Evolutionary conservation across 2,888 invertebrate genomes (phyloP), one percentile per base, ranked within the genome.

Genomic region (Dexiosoma caninum): DNA sequence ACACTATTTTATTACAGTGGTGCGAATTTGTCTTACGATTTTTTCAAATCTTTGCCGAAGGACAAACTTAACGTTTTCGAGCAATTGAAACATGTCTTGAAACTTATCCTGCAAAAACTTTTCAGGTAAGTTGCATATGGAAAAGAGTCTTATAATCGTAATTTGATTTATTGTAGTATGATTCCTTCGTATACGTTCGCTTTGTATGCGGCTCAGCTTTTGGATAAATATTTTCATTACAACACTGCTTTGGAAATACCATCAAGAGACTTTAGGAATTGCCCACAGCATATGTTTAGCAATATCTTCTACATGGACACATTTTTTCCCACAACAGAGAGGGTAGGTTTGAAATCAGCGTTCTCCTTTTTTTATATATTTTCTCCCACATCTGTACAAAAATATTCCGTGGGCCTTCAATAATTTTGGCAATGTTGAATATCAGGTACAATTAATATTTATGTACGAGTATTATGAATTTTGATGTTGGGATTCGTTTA

Each of bases 261-360:
- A 0, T 92, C 92, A 59, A 88, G 88, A 40, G 93, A 94, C 87
- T 91, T 92, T 78, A 83, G 86, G 70, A 92, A 91, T 84, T 94
- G 94, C 85, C 91, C 91, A 76, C 85, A 87, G 37, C 91, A 92
- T 86, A 93, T 93, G 92, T 94, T 94, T 93, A 90, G 92, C 77
- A 94, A 94, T 86, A 88, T 93, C 12, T 89, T 94, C 0, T 94
- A 93, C 84, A 86, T 94, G 55, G 93, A 93, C 83, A 93, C 92
- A 1, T 90, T 92, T 35, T 93, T 92, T 84, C 92, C 93, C 0
- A 86, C 89, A 9, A 89, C 91, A 1, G 92, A 94, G 86, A 92
- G 93, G 91, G 94, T 94, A 84, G 60, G 77, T 46, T n/a, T 16
- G 9, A 60, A n/a, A n/a, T 4, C n/a, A 37, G 37, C 37, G 37